phyloP scores from a whole-genome alignment of 2,113 vertebrate species.

The Myanophis thanlyinensis region DNA sequence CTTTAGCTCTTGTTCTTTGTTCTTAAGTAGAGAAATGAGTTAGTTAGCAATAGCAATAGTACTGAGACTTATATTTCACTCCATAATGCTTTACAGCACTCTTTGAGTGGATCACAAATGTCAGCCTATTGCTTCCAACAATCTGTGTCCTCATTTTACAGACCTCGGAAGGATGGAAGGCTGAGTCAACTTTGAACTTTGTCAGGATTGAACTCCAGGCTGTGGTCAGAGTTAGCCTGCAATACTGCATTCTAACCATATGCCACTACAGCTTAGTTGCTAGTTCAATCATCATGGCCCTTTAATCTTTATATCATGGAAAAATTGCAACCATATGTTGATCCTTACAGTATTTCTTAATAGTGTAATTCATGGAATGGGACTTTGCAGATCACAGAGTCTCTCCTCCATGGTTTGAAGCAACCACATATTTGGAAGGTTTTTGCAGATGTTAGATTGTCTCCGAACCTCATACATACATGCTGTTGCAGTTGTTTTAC shows the following conservation, averaged over 20 bases:
- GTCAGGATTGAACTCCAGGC: background rate
- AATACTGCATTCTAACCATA: background rate
- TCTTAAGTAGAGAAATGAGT: background rate
- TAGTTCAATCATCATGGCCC: background rate
- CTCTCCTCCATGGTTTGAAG: background rate
- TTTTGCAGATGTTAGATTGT: background rate
- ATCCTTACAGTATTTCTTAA: background rate
- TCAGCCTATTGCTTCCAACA: background rate
- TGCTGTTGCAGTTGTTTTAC: background rate
- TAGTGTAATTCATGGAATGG: rapidly evolving
- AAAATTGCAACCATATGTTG: background rate
- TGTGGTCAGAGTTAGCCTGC: background rate
- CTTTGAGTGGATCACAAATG: background rate
- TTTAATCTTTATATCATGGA: rapidly evolving
- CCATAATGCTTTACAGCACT: background rate
- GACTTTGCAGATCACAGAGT: background rate
- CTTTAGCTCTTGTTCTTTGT: background rate
- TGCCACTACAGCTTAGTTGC: background rate
- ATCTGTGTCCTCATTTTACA: background rate
- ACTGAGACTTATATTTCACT: background rate
- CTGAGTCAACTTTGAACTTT: background rate
- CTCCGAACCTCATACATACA: background rate
- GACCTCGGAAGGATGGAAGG: background rate
- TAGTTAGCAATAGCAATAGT: background rate
- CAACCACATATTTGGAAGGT: background rate